A percentile compares a stretch with the other conserved stretches of the same genome.
Evolutionary conservation across 2,888 invertebrate species (phyloP).

Genomic region (Drosophila niveifrons): DNA sequence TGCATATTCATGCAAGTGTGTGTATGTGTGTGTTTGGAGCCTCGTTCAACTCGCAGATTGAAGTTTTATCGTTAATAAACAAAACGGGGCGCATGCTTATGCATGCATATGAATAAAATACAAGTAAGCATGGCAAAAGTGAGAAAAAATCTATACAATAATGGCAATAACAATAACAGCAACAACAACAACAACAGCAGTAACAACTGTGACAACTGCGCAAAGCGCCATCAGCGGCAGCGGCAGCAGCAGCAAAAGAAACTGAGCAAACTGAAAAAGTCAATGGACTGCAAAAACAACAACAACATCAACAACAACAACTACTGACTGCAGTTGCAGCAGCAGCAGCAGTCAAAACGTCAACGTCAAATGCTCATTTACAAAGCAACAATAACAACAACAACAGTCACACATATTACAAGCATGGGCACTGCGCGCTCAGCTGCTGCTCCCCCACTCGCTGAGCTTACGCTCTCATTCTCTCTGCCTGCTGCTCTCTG

Average conservation of each 20-base stretch:
- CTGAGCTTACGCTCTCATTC: conserved; percentile 38
- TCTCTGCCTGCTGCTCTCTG: conserved; percentile 11
- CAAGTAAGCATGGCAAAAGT: conserved; percentile 41
- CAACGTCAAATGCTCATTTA: conserved; percentile 65
- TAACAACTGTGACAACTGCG: conserved; percentile 64
- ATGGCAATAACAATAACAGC: conserved; percentile 48
- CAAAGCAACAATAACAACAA: conserved; percentile 41
- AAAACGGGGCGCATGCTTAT: conserved; percentile 37
- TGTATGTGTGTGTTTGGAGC: conserved; percentile 12
- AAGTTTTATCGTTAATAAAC: conserved; percentile 59
- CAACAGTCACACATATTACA: conserved; percentile 51
- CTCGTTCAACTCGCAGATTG: conserved; percentile 39
- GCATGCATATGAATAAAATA: conserved; percentile 63
- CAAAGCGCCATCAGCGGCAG: conserved; percentile 35
- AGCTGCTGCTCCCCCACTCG: conserved; percentile 47
- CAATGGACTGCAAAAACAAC: conserved; percentile 66
- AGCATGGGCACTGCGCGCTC: conserved; percentile 30
- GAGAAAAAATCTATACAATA: conserved; percentile 52
- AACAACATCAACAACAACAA: conserved; percentile 34
- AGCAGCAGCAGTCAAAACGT: conserved; percentile 61
- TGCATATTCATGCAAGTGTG: not conserved
- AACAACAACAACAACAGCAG: conserved; percentile 24
- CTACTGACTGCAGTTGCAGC: conserved; percentile 9
- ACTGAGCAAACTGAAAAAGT: conserved; percentile 57
- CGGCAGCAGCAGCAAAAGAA: conserved; percentile 36